These are phyloP conservation scores for Tribolium castaneum DNA, from an alignment of 1,140 invertebrate species.

Conservation along the genomic window DNA sequence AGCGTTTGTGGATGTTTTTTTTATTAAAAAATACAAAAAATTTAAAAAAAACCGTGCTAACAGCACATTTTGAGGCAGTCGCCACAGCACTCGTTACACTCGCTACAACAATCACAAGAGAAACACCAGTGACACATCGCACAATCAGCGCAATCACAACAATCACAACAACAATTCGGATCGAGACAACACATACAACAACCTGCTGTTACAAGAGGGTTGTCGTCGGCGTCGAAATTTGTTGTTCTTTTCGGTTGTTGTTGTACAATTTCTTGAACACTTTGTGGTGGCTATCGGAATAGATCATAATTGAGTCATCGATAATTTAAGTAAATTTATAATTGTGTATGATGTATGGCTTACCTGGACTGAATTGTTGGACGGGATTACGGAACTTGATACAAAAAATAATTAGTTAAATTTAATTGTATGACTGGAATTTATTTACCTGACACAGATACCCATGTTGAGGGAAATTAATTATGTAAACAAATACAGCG, in stretches of 20 bases:
- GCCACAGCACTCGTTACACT: neutral
- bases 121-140: neutral
- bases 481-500: neutral
- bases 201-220: neutral
- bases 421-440: neutral
- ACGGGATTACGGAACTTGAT: neutral
- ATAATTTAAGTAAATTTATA: neutral
- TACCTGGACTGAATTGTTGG: neutral
- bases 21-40: neutral
- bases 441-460: neutral
- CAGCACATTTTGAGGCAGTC: neutral
- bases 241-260: neutral
- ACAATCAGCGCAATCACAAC: neutral
- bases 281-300: neutral
- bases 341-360: neutral
- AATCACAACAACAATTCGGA: constrained; percentile 2
- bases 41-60: neutral
- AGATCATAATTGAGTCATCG: neutral
- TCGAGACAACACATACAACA: neutral
- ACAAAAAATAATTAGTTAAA: neutral
- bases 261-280: neutral
- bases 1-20: neutral
- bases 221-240: constrained; percentile 10
- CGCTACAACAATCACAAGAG: neutral
- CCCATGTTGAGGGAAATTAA: neutral